A percentile compares a stretch with the other conserved stretches of the same genome.
Conservation (phyloP, 2,888 invertebrate genomes). For the Oscheius sp. region DNA sequence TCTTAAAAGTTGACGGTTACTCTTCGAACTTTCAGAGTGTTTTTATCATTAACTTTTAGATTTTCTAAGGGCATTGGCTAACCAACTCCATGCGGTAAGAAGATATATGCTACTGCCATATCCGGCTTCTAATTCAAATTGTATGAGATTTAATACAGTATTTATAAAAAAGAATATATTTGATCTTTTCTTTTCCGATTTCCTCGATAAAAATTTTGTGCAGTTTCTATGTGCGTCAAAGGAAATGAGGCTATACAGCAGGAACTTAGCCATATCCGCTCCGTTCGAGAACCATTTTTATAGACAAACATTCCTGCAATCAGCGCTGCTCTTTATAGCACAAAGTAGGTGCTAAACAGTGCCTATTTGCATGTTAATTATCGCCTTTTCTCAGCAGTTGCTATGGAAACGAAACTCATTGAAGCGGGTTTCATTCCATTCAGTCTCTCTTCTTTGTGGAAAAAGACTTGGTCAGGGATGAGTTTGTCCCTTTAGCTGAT, state of each 20-base stretch:
- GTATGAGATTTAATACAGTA: not conserved
- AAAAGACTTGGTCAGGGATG: no score
- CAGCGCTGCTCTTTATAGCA: not conserved
- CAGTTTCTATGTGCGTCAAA: not conserved
- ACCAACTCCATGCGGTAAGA: no score
- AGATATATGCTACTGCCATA: no score
- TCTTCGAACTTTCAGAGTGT: no score
- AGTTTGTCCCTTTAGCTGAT: no score
- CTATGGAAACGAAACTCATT: slow-evolving; percentile 18
- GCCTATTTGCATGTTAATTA: not conserved
- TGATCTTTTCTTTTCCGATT: not conserved
- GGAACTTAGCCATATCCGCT: not conserved
- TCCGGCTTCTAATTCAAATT: no score
- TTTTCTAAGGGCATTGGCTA: no score
- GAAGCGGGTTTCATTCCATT: slow-evolving; percentile 1
- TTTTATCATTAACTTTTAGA: no score
- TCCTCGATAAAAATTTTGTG: not conserved
- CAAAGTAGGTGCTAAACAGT: not conserved
- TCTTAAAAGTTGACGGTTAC: no score
- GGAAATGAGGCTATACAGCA: not conserved
- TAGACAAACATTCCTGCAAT: not conserved
- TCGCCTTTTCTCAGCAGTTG: not conserved
- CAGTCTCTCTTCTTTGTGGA: no score
- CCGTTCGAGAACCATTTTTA: no score
- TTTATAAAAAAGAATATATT: not conserved